Evolutionary conservation across 2,888 invertebrate species (phyloP).

Genomic region (Myopa testacea): DNA sequence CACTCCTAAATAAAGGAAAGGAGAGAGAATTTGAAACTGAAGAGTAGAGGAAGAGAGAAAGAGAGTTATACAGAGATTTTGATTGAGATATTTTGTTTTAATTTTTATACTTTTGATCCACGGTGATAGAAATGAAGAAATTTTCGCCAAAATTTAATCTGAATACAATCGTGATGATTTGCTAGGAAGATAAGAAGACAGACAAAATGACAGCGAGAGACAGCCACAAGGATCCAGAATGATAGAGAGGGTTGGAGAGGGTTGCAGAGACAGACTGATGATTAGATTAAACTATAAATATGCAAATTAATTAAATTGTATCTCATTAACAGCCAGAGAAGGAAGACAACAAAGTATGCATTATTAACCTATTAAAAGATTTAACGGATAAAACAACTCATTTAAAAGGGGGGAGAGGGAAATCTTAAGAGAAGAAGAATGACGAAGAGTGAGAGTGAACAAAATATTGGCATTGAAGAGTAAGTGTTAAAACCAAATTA

Average conservation of each 20-base stretch:
- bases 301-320: constrained; percentile 3
- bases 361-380: background rate
- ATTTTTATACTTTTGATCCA: background rate
- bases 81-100: background rate
- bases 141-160: constrained; percentile 16
- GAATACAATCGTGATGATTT: constrained; percentile 12
- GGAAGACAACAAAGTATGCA: background rate
- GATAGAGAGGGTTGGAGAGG: background rate
- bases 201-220: background rate
- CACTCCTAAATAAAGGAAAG: too few species aligned
- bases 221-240: background rate
- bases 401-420: background rate
- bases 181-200: background rate
- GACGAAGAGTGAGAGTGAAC: background rate
- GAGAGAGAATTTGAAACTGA: too few species aligned
- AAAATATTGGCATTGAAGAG: background rate
- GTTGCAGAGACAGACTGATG: background rate
- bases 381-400: background rate
- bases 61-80: background rate
- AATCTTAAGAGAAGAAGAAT: background rate
- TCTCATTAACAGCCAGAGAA: background rate
- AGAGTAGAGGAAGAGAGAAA: background rate
- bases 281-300: background rate
- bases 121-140: constrained; percentile 3
- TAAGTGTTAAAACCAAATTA: background rate